Evolutionary conservation across 2,113 vertebrate species (phyloP), one percentile per base, ranked within the genome.

Genomic region (Rhineura floridana): DNA sequence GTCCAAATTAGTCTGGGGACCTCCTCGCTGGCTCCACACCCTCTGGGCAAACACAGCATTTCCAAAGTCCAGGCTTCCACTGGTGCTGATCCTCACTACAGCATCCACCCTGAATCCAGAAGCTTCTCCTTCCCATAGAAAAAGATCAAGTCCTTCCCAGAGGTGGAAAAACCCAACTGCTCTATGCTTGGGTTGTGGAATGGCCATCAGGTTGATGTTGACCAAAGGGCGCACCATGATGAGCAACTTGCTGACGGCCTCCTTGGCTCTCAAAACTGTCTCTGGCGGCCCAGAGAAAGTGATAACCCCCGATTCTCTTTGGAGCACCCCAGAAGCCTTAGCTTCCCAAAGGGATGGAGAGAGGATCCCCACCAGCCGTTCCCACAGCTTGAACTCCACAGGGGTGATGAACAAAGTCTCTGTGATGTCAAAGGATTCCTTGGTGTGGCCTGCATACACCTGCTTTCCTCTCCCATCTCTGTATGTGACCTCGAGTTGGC

Each of bases 311-410:
- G 67, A 39, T 2, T 76, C 23, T 15, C 23, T 10, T 23, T 36
- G 78, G 30, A 39, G 17, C 28, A 15, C 79, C 52, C 59, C 21
- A 5, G 25, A n/a, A 70, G 59, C 59, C 48, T 69, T 44, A 10
- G 83, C 88, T 42, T 46, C 28, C 88, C 88, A 90, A 65, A 82
- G 46, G 30, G 46, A 77, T 15, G 72, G 62, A 12, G 28, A 73
- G 4, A 90, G 59, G 59, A 39, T 4, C 33, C 4, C 59, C 88
- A 52, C 25, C 10, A 90, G 84, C 46, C 55, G 69, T 12, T 76
- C 50, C 88, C 84, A 86, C 36, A 86, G 10, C 4, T 8, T 46
- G 8, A 77, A 30, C 46, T 83, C 88, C 2, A 17, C 12, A 25
- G 10, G 39, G 15, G 78, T 81, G 23, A 46, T 63, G 42, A 81